Evolutionary conservation across 2,113 vertebrate genomes (phyloP).

Genomic region (Ibidorhyncha struthersii): DNA sequence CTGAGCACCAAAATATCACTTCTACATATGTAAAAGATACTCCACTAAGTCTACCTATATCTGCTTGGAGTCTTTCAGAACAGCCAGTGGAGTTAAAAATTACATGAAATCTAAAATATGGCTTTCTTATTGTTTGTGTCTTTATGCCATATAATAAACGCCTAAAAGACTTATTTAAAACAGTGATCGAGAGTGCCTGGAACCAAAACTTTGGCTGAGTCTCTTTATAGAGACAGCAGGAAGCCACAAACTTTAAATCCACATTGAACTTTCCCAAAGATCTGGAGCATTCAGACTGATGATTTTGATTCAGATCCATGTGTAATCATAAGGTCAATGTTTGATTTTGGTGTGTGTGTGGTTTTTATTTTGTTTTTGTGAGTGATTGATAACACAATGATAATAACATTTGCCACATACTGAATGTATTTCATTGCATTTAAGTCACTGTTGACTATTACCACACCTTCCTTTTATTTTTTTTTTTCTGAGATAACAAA

Average conservation of each 20-base stretch:
- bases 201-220: not conserved
- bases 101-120: not conserved
- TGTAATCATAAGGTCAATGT: not conserved
- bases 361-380: not conserved
- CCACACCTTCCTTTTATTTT: not conserved
- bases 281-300: not conserved
- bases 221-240: not conserved
- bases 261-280: constrained; percentile 2
- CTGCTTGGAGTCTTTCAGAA: not conserved
- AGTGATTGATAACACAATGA: not conserved
- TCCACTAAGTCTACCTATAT: not conserved
- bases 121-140: not conserved
- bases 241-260: constrained; percentile 24
- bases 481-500: not conserved
- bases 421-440: not conserved
- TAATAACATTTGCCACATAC: not conserved
- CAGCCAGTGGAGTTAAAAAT: not conserved
- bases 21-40: not conserved
- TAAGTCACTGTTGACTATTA: not conserved
- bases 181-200: not conserved
- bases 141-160: not conserved
- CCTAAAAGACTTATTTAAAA: not conserved
- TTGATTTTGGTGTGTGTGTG: not conserved
- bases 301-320: constrained; percentile 33
- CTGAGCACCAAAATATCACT: not conserved